phyloP scores from a whole-genome alignment of 1,140 invertebrate species.

The Drosophila subpulchrella region DNA sequence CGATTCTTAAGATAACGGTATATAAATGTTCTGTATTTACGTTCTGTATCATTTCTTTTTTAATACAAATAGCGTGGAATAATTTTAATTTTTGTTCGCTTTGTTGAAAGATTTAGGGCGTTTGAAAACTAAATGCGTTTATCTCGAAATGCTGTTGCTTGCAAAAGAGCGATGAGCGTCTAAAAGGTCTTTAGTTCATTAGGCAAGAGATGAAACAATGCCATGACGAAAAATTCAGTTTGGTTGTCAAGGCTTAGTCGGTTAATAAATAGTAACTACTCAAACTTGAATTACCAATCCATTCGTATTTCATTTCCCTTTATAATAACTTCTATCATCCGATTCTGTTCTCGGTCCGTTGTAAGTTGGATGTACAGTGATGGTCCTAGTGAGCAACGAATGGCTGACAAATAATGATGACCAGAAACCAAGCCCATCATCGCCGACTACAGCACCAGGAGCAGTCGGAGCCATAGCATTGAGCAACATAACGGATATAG shows the following conservation, averaged over 20 bases:
- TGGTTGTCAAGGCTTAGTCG: neutral
- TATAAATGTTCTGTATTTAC: too few relatives aligned
- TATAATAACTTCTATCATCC: neutral
- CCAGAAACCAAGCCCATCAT: slow-evolving; percentile 24
- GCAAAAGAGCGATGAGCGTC: too few relatives aligned
- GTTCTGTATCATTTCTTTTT: too few relatives aligned
- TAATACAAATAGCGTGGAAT: too few relatives aligned
- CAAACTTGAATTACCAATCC: neutral
- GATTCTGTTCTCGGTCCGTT: neutral
- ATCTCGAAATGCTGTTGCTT: too few relatives aligned
- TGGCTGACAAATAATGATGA: slow-evolving; percentile 62
- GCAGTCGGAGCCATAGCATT: slow-evolving; percentile 9
- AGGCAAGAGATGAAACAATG: neutral
- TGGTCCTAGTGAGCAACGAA: slow-evolving; percentile 75
- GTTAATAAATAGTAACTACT: neutral
- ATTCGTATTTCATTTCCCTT: neutral
- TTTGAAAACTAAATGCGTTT: too few relatives aligned
- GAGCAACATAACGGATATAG: slow-evolving; percentile 5
- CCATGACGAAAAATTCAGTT: neutral
- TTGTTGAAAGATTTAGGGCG: too few relatives aligned
- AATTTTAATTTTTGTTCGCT: too few relatives aligned
- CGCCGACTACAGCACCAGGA: slow-evolving; percentile 13
- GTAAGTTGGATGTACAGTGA: slow-evolving; percentile 39
- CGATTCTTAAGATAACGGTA: too few relatives aligned
- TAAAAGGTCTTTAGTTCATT: too few relatives aligned